These are phyloP conservation scores for Gryon sp. DNA, from an alignment of 1,140 invertebrate species.

Conservation along the genomic window DNA sequence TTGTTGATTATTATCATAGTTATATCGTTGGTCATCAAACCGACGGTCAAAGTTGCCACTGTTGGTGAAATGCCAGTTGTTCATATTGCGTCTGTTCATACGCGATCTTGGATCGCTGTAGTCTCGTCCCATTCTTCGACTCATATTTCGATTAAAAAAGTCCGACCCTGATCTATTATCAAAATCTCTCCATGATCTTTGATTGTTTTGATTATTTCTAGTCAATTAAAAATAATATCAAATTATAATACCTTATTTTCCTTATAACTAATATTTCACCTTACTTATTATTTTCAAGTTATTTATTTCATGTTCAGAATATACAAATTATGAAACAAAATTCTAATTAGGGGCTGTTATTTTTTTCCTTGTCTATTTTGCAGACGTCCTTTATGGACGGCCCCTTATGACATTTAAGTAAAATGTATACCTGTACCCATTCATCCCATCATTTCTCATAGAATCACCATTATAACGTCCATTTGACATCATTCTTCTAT, in stretches of 20 bases:
- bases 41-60: constrained; percentile 24
- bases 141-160: constrained; percentile 39
- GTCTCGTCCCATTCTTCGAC: constrained; percentile 39
- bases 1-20: constrained; percentile 42
- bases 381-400: no score
- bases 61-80: constrained; percentile 36
- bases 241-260: no score
- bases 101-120: constrained; percentile 31
- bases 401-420: no score
- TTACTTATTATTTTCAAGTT: no score
- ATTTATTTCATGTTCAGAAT: no score
- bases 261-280: no score
- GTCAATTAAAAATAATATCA: no score
- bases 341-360: no score
- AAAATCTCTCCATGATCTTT: constrained; percentile 31
- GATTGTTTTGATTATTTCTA: constrained; percentile 36
- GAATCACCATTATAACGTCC: constrained; percentile 37
- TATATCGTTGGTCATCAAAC: constrained; percentile 36
- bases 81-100: constrained; percentile 36
- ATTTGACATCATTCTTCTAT: constrained; percentile 64
- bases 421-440: neutral
- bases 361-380: neutral
- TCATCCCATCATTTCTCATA: constrained; percentile 17
- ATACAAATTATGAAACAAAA: no score
- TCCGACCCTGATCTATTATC: constrained; percentile 17